Base-by-base conservation (phyloP, 1,140 invertebrate genomes). In the Homalodisca vitripennis region DNA sequence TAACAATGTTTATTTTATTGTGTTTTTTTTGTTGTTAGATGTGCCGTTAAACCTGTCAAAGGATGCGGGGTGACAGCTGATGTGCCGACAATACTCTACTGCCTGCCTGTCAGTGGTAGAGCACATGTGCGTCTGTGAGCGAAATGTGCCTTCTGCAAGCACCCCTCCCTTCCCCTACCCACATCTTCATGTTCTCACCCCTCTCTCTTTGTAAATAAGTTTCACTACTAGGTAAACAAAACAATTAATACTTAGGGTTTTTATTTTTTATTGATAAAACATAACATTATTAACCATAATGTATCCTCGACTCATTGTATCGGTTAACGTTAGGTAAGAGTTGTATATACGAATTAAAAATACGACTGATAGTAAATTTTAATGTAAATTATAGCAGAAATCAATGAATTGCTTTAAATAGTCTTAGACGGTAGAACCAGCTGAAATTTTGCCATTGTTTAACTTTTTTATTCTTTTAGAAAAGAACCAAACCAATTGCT, bases 31-130 rank as follows among this genome's bases (percentile, higher is more conserved):
- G 46, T 46, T 71, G 72, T 30, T 67, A 76, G 75, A 76, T 72
- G 70, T 74, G 30, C 75, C 75, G 31, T 60, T 76, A 34, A 76
- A 76, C 51, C 62, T 76, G 31, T 76, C 75, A n/a, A 76, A 76
- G 65, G 71, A 76, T 68, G 70, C 75, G 30, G 75, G 75, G 24
- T 74, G 70, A 70, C 62, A 55, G 1, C 30, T 22, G 55, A 6
- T 24, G 32, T 47, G 3, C 32, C 17, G 29, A 17, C 27, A 10
- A 6, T 41, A 17, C 6, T 41, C 34, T 22, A 53, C 48, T 53
- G 13, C 20, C 6, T 41, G 34, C 34, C 34, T 41, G 6, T 6
- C 34, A 10, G 34, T 6, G 34, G 6, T 41, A 17, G 17, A 41
- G n/a, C n/a, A n/a, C n/a, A n/a, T n/a, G n/a, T n/a, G n/a, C 34